Evolutionary conservation across 2,797 vertebrate genomes (phyloP), one percentile per base, ranked within the genome.

Genomic region (Rhodeus uyekii): DNA sequence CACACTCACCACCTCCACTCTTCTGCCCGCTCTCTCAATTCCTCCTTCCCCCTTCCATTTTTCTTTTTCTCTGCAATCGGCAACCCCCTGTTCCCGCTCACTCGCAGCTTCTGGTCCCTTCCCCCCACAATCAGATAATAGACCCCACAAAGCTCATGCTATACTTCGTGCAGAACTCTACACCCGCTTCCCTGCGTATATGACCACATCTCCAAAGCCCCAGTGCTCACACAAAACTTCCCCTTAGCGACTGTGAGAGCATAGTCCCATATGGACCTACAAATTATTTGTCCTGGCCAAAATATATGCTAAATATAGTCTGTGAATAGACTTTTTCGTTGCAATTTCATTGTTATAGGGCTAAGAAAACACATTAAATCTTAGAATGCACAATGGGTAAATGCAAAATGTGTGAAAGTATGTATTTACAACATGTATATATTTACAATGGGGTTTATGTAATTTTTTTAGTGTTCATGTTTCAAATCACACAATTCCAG

Each of bases 101-200:
- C 87, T 90, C 86, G 87, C 87, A 39, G 83, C 67, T 82, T 34
- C 82, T 48, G 61, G 79, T 85, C 89, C 87, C 87, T 76, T 87
- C 88, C 86, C 85, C 86, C 89, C 84, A 85, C 55, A 3, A 83
- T 89, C 87, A 86, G 88, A 89, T 86, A 86, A 87, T 89, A 86
- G 85, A 82, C 82, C 86, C 83, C 68, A 81, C 78, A 81, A 80
- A 61, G 84, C 78, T 85, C 84, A 86, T 78, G 85, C 83, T 87
- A 84, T 78, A 76, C 80, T 80, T 73, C 72, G 68, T 53, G 77
- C 74, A 48, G 71, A 22, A 39, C 82, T 19, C 22, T 44, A 27
- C 42, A 34, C 58, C 38, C 16, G 18, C 76, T 68, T 73, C 60
- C 55, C 32, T 58, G 64, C 61, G 44, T 68, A 77, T 82, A 24